Evolutionary conservation across 2,797 vertebrate species (phyloP).

Genomic region (Bryconaethiops microstoma): DNA sequence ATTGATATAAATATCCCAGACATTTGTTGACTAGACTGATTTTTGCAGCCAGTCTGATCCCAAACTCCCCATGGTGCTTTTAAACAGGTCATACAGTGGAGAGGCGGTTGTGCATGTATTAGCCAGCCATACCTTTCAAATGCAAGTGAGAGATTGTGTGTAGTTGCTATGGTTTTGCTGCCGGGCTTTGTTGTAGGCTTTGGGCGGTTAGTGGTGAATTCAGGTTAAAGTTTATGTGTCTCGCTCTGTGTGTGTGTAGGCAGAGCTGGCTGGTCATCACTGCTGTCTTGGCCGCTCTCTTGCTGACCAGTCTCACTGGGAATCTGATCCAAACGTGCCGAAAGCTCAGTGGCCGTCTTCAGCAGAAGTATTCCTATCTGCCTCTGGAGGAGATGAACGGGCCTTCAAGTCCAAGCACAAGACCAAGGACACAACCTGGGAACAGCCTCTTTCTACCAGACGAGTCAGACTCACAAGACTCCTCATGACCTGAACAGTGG

Average conservation of each 20-base stretch:
- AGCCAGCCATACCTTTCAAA: slow-evolving; percentile 62
- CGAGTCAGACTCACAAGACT: slow-evolving; percentile 68
- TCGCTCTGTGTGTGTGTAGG: slow-evolving; percentile 62
- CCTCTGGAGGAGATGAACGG: slow-evolving; percentile 66
- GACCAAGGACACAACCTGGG: slow-evolving; percentile 7
- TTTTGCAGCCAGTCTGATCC: slow-evolving; percentile 19
- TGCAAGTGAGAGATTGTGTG: slow-evolving; percentile 64
- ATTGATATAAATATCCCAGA: slow-evolving; percentile 28
- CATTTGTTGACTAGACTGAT: slow-evolving; percentile 13
- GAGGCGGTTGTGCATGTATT: slow-evolving; percentile 54
- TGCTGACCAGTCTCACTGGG: slow-evolving; percentile 66
- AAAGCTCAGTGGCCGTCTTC: slow-evolving; percentile 8
- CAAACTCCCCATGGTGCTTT: slow-evolving; percentile 42
- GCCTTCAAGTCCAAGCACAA: not conserved
- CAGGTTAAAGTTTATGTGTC: slow-evolving; percentile 27
- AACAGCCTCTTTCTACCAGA: slow-evolving; percentile 39
- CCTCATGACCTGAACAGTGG: slow-evolving; percentile 55
- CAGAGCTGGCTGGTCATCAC: slow-evolving; percentile 69
- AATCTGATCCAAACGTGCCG: slow-evolving; percentile 61
- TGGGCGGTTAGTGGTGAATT: slow-evolving; percentile 34
- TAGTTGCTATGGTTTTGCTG: slow-evolving; percentile 63
- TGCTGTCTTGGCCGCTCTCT: slow-evolving; percentile 57
- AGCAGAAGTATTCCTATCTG: slow-evolving; percentile 67
- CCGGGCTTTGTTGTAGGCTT: slow-evolving; percentile 49
- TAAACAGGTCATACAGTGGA: slow-evolving; percentile 48